A percentile compares a stretch with the other conserved stretches of the same genome.
These are phyloP conservation scores for Mycogona germanica DNA, from an alignment of 2,888 invertebrate genomes.

Conservation along the genomic window DNA sequence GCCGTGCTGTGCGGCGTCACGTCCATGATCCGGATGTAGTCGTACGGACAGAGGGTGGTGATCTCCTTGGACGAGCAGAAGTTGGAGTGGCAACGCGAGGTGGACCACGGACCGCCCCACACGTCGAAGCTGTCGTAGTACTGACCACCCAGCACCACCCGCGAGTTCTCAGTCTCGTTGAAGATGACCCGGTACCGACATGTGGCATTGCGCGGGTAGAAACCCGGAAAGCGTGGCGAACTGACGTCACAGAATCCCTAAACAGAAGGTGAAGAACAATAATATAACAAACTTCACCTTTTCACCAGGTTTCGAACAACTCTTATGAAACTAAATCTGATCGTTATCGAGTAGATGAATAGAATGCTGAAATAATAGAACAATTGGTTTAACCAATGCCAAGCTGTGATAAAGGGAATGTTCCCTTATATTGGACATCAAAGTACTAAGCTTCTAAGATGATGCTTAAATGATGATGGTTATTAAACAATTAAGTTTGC, in stretches of 20 bases:
- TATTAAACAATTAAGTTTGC: too few relatives aligned
- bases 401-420: too few relatives aligned
- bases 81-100: constrained; percentile 13
- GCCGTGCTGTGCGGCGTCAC: background rate
- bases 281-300: too few relatives aligned
- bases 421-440: too few relatives aligned
- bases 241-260: constrained; percentile 19
- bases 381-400: too few relatives aligned
- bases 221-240: constrained; percentile 20
- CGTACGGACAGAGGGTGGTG: constrained; percentile 18
- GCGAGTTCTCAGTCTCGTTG: constrained; percentile 13
- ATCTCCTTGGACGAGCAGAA: constrained; percentile 12
- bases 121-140: constrained; percentile 21
- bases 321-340: too few relatives aligned
- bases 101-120: constrained; percentile 19
- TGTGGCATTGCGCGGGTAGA: constrained; percentile 21
- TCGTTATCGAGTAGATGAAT: too few relatives aligned
- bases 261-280: too few relatives aligned
- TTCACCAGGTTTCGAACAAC: too few relatives aligned
- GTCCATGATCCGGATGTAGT: constrained; percentile 16
- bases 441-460: too few relatives aligned
- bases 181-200: constrained; percentile 18
- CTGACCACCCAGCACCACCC: constrained; percentile 20
- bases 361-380: too few relatives aligned
- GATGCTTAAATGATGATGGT: too few relatives aligned